Evolutionary conservation across 2,797 vertebrate genomes (phyloP).

Genomic region (Alosa sapidissima): DNA sequence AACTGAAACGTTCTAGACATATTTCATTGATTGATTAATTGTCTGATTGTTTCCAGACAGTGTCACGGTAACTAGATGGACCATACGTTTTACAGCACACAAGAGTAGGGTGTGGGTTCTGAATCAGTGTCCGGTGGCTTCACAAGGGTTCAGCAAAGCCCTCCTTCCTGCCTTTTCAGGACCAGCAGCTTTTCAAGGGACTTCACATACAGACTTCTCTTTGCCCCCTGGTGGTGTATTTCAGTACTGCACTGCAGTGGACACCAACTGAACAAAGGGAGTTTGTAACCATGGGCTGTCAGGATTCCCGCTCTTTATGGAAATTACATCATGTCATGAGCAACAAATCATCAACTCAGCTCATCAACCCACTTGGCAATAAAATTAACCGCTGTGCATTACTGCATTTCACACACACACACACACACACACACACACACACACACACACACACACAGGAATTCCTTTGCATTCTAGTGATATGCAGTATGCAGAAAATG

Average conservation of each 20-base stretch:
- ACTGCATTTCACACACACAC: too few species aligned
- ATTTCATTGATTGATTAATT: neutral
- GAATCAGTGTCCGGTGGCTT: neutral
- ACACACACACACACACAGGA: neutral
- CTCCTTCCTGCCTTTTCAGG: neutral
- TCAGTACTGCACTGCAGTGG: neutral
- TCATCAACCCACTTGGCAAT: neutral
- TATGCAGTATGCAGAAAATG: too few species aligned
- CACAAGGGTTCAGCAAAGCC: neutral
- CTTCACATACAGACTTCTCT: neutral
- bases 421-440: neutral
- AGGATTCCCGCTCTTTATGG: too few species aligned
- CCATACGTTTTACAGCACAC: neutral
- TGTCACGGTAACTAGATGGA: neutral
- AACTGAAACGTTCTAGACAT: neutral
- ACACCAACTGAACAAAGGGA: neutral
- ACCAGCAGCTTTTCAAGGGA: neutral
- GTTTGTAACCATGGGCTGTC: neutral
- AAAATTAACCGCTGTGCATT: neutral
- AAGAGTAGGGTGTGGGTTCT: neutral
- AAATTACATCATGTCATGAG: neutral
- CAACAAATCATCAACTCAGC: neutral
- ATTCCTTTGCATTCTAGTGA: too few species aligned
- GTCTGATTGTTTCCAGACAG: neutral
- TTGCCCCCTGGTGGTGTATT: conserved; percentile 1